Base-by-base conservation (phyloP, 2,113 vertebrate species). In the Cacatua alba region DNA sequence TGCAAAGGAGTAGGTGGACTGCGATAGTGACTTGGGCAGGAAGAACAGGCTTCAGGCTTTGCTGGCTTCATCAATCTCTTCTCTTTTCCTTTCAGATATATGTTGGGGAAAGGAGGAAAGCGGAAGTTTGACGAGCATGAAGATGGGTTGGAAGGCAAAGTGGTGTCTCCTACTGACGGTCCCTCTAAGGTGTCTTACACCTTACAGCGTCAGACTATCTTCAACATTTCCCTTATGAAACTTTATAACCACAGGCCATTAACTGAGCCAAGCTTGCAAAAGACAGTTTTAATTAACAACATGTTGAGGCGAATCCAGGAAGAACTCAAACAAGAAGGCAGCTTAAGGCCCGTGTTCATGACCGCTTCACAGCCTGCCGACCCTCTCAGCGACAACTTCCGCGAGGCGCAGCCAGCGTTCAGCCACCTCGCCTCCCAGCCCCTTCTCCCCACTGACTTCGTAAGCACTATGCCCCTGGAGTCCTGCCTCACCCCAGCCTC, bases 191-290 rank as follows among this genome's bases (percentile, higher is more conserved):
- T 99, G 97, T 99, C 99, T 18, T 99, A 99, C 99, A 99, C 99
- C 87, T 98, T 99, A 98, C 99, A 99, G 98, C 98, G 99, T 85
- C 99, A 99, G 98, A 99, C 99, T 98, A 99, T 99, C 98, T 99
- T 99, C 98, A 99, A 99, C 99, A 99, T 99, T 99, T 99, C 99
- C 95, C 98, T 99, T 97, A 99, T 99, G 99, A 99, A 99, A 98
- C 98, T 99, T 93, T 99, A 99, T 93, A 99, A 98, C 98, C 99
- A 99, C 97, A 98, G 99, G 95, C 98, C 99, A 24, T 98, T 99
- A 70, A 98, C 98, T 1, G 99, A 99, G 98, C 99, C 99, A 39
- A 99, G 99, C 96, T 98, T 99, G 98, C 99, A 99, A 96, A 99
- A 99, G 95, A 99, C 99, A 11, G 99, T 99, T 97, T 97, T 99